A percentile compares a stretch with the other conserved stretches of the same genome.
phyloP scores from a whole-genome alignment of 2,888 invertebrate genomes.

The Sussaba pulchella region DNA sequence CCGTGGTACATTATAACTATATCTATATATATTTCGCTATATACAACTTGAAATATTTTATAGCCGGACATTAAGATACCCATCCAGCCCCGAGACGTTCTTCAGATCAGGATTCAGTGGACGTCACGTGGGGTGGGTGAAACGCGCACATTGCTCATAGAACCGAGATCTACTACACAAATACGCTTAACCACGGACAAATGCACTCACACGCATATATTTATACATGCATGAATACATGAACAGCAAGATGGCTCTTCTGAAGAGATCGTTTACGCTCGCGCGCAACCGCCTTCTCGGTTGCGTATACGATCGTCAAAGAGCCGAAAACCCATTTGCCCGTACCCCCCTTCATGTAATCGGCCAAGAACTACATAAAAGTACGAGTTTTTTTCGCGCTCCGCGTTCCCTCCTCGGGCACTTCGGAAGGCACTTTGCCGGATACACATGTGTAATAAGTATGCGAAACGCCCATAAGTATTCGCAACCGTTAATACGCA shows the following conservation, averaged over 20 bases:
- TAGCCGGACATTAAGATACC: conserved; percentile 70
- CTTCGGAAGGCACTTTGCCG: conserved; percentile 43
- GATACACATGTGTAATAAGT: conserved; percentile 46
- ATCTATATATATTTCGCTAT: conserved; percentile 16
- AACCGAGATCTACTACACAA: not conserved
- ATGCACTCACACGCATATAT: not conserved
- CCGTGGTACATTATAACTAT: not conserved
- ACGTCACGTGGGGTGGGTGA: conserved; percentile 45
- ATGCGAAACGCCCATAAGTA: conserved; percentile 59
- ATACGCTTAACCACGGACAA: not conserved
- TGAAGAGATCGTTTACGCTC: conserved; percentile 65
- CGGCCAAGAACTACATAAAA: conserved; percentile 71
- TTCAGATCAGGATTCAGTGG: conserved; percentile 36
- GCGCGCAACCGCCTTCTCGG: conserved; percentile 50
- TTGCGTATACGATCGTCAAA: conserved; percentile 68
- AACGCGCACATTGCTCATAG: conserved; percentile 32
- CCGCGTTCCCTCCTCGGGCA: conserved; percentile 26
- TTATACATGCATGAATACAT: not conserved
- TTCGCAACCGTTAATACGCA: conserved; percentile 16
- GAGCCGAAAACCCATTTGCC: conserved; percentile 66
- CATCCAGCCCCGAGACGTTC: conserved; percentile 63
- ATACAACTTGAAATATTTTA: conserved; percentile 69
- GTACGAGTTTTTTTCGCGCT: conserved; percentile 63
- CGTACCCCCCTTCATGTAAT: conserved; percentile 67
- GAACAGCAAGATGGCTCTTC: conserved; percentile 53